These are phyloP conservation scores for Stigmatopora argus DNA, from an alignment of 2,113 vertebrate genomes.

Conservation along the genomic window DNA sequence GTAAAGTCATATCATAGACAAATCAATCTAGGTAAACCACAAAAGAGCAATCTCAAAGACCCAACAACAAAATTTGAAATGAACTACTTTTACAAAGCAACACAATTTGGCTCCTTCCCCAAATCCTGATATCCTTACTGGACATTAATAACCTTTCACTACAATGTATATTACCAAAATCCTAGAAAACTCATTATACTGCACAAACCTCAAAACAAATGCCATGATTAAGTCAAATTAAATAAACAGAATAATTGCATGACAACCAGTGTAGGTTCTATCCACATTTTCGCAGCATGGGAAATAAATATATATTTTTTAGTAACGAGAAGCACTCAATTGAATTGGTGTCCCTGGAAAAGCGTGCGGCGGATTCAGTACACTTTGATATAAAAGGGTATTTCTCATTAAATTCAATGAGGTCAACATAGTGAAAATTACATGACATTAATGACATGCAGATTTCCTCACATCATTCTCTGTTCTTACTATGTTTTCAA, in stretches of 20 bases:
- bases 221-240: no score
- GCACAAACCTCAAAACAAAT: no score
- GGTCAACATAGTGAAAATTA: neutral
- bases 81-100: neutral
- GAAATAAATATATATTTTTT: neutral
- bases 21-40: neutral
- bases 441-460: neutral
- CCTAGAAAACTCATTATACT: no score
- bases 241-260: neutral
- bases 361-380: neutral
- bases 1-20: neutral
- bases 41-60: neutral
- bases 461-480: neutral
- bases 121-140: neutral
- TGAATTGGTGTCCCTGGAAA: neutral
- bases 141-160: no score
- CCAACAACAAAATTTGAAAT: neutral
- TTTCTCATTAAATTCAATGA: conserved; percentile 3
- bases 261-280: neutral
- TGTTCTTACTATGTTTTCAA: conserved; percentile 25
- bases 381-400: neutral
- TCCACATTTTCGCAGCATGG: neutral
- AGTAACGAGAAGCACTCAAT: neutral
- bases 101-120: neutral
- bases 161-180: no score